These are phyloP conservation scores for Penaeus japonicus DNA, from an alignment of 1,140 invertebrate genomes.

Conservation along the genomic window DNA sequence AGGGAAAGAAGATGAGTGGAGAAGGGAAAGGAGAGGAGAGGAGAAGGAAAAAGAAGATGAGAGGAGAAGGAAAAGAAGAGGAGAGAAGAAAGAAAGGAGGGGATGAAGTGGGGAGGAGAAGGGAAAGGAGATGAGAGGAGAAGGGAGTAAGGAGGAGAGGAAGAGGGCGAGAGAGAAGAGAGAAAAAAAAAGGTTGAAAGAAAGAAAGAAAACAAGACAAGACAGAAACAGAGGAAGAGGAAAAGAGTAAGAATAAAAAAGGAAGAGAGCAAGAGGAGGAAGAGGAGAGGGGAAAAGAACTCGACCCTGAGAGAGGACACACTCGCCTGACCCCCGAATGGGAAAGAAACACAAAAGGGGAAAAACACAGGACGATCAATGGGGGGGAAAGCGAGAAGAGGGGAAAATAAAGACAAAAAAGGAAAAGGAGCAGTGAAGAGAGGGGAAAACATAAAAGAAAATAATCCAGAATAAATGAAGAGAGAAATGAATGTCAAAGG, in stretches of 20 bases:
- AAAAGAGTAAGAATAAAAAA: neutral
- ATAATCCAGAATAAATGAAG: too few relatives aligned
- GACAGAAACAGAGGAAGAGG: neutral
- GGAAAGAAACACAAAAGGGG: too few relatives aligned
- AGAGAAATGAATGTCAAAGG: too few relatives aligned
- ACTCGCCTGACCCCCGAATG: too few relatives aligned
- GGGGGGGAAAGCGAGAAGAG: too few relatives aligned
- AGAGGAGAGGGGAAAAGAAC: neutral
- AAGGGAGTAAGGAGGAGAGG: neutral
- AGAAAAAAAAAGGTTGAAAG: neutral
- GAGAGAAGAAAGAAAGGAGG: slow-evolving; percentile 27
- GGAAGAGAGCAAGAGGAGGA: neutral
- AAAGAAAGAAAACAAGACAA: neutral
- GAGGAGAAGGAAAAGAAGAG: neutral
- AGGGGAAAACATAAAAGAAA: too few relatives aligned
- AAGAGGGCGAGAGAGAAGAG: neutral
- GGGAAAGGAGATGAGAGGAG: neutral
- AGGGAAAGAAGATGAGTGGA: neutral
- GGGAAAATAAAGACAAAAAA: too few relatives aligned
- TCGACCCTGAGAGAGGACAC: neutral
- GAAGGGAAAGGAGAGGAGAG: neutral
- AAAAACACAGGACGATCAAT: too few relatives aligned
- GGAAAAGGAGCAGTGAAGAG: too few relatives aligned
- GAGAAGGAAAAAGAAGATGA: neutral
- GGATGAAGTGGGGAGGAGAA: neutral